Percentiles rank a stretch among this genome's conserved stretches.
Evolutionary conservation across 1,140 invertebrate species (phyloP).

Genomic region (Kradibia gibbosae): DNA sequence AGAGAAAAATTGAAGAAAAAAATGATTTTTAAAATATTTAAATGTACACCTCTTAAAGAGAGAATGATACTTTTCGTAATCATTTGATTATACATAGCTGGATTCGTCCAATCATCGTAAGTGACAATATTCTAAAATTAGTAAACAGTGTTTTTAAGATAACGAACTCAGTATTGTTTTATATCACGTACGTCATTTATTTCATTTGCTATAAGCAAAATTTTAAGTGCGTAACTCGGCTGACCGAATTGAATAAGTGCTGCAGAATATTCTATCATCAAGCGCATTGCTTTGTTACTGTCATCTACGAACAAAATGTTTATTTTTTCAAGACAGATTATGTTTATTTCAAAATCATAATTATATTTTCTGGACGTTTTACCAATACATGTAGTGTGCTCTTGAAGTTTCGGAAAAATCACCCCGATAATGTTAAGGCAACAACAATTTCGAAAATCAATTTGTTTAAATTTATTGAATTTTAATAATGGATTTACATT

Average conservation of each 20-base stretch:
- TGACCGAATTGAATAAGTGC: slow-evolving; percentile 54
- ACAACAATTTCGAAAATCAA: slow-evolving; percentile 58
- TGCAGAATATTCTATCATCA: slow-evolving; percentile 54
- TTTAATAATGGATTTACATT: background rate
- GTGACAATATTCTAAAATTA: slow-evolving; percentile 6
- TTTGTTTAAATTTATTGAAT: slow-evolving; percentile 1
- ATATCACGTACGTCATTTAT: slow-evolving; percentile 31
- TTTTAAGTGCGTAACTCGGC: slow-evolving; percentile 50
- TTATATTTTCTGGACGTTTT: background rate
- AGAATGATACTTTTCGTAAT: slow-evolving; percentile 49
- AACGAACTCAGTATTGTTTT: background rate
- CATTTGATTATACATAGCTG: background rate
- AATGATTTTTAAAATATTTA: too few species aligned
- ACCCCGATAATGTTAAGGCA: slow-evolving; percentile 49
- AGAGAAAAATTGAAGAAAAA: too few species aligned
- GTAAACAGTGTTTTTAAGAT: background rate
- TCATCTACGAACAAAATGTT: slow-evolving; percentile 39
- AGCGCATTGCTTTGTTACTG: slow-evolving; percentile 32
- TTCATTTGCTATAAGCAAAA: slow-evolving; percentile 40
- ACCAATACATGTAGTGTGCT: slow-evolving; percentile 53
- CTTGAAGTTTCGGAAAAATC: slow-evolving; percentile 50
- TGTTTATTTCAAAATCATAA: background rate
- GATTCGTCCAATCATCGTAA: slow-evolving; percentile 7
- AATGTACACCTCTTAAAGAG: slow-evolving; percentile 43
- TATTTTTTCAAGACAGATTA: background rate